Evolutionary conservation across 2,888 invertebrate genomes (phyloP).

Genomic region (Elysia crispata): DNA sequence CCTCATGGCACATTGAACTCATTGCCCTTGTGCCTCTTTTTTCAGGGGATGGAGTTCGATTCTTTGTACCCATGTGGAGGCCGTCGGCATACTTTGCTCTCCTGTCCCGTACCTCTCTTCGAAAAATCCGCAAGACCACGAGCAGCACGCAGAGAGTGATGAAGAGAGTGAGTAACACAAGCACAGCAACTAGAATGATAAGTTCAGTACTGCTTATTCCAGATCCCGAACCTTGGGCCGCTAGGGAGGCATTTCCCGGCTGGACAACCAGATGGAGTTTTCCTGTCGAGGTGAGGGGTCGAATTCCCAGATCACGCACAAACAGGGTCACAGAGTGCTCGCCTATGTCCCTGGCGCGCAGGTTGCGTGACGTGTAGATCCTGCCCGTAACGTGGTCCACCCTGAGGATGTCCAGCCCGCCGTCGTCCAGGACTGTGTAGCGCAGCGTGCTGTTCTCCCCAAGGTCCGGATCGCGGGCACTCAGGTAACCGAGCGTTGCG

Average conservation of each 20-base stretch:
- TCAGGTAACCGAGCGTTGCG: conserved; percentile 60
- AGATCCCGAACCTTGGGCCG: background rate
- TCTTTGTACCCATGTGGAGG: conserved; percentile 50
- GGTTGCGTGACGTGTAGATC: conserved; percentile 35
- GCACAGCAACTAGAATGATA: conserved; percentile 62
- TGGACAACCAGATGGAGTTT: conserved; percentile 57
- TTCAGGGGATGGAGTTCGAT: conserved; percentile 9
- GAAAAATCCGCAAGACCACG: conserved; percentile 63
- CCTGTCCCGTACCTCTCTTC: conserved; percentile 59
- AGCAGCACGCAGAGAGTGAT: conserved; percentile 65
- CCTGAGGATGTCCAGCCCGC: conserved; percentile 38
- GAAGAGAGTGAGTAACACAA: conserved; percentile 64
- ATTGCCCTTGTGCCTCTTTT: no score
- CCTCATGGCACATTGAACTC: conserved; percentile 31
- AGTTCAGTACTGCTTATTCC: conserved; percentile 47
- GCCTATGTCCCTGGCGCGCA: conserved; percentile 52
- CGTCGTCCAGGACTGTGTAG: conserved; percentile 39
- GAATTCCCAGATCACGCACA: conserved; percentile 62
- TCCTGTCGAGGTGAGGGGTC: conserved; percentile 53
- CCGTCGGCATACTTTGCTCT: conserved; percentile 50
- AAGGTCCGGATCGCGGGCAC: conserved; percentile 66
- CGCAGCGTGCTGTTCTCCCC: conserved; percentile 52
- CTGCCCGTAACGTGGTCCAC: conserved; percentile 44
- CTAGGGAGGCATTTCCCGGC: conserved; percentile 55
- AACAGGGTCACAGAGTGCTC: conserved; percentile 58